phyloP scores from a whole-genome alignment of 1,140 invertebrate genomes.

The Drosophila mojavensis region DNA sequence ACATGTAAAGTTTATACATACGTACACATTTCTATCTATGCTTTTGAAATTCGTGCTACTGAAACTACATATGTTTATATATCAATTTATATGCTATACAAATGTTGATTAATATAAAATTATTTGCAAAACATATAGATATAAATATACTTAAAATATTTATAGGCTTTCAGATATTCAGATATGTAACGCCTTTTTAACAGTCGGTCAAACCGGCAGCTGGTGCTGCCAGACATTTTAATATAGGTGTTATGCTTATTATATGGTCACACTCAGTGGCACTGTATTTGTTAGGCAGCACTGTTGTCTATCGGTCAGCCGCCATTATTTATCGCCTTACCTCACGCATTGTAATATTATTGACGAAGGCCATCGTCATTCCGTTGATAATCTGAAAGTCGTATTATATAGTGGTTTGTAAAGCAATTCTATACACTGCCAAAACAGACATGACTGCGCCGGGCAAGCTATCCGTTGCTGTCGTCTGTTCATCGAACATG shows the following conservation, averaged over 20 bases:
- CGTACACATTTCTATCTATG: background rate
- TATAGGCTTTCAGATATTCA: background rate
- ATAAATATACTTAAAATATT: too few relatives aligned
- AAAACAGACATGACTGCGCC: slow-evolving; percentile 72
- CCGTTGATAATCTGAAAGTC: slow-evolving; percentile 16
- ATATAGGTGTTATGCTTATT: background rate
- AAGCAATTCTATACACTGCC: slow-evolving; percentile 55
- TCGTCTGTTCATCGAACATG: slow-evolving; percentile 99
- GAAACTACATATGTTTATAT: background rate
- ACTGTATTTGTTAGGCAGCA: background rate
- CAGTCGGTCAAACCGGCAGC: background rate
- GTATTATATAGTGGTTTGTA: slow-evolving; percentile 30
- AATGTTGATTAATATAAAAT: too few relatives aligned
- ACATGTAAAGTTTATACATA: background rate
- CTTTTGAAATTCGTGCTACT: background rate
- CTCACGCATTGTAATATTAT: slow-evolving; percentile 15
- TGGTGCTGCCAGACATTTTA: slow-evolving; percentile 6
- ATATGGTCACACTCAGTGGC: background rate
- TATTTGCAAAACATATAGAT: too few relatives aligned
- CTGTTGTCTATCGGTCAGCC: slow-evolving; percentile 7
- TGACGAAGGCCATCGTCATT: slow-evolving; percentile 31
- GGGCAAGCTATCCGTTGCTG: slow-evolving; percentile 92
- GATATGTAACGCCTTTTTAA: slow-evolving; percentile 2
- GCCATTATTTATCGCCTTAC: slow-evolving; percentile 7
- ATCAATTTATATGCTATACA: too few relatives aligned